A percentile compares a stretch with the other conserved stretches of the same genome.
Evolutionary conservation across 1,140 invertebrate species (phyloP).

Genomic region (Drosophila bipectinata): DNA sequence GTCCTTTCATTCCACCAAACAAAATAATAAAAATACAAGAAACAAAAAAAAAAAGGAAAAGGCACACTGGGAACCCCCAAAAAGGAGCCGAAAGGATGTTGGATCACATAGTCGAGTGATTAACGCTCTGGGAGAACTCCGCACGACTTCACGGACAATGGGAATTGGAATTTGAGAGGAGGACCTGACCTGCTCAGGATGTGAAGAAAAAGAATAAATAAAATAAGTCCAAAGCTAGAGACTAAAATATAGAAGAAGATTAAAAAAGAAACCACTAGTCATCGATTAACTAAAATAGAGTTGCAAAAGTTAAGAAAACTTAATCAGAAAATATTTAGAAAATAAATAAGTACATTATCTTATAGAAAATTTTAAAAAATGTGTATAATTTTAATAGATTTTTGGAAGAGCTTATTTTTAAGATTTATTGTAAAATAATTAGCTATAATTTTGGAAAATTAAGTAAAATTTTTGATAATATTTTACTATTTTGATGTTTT

Average conservation of each 20-base stretch:
- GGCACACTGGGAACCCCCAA: not conserved
- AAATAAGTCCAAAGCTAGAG: conserved; percentile 14
- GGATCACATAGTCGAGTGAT: conserved; percentile 47
- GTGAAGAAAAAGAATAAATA: not conserved
- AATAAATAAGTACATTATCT: too few species aligned
- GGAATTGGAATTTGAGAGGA: conserved; percentile 7
- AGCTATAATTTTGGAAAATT: too few species aligned
- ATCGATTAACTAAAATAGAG: conserved; percentile 4
- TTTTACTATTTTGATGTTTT: too few species aligned
- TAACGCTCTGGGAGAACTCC: conserved; percentile 47
- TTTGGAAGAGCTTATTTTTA: too few species aligned
- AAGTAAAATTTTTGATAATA: too few species aligned
- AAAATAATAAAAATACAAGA: conserved; percentile 14
- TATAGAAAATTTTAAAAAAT: too few species aligned
- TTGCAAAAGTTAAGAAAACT: not conserved
- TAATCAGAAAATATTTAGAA: too few species aligned
- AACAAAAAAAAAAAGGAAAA: conserved; percentile 1
- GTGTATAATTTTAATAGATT: too few species aligned
- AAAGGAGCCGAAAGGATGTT: conserved; percentile 42
- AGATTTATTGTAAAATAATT: too few species aligned
- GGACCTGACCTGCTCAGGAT: not conserved
- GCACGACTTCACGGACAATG: conserved; percentile 51
- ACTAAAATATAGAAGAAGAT: conserved; percentile 1
- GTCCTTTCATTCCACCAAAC: conserved; percentile 20
- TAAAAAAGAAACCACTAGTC: conserved; percentile 15